phyloP scores from a whole-genome alignment of 35 echinoderm and acorn worm genomes.

The Diadema setosum region DNA sequence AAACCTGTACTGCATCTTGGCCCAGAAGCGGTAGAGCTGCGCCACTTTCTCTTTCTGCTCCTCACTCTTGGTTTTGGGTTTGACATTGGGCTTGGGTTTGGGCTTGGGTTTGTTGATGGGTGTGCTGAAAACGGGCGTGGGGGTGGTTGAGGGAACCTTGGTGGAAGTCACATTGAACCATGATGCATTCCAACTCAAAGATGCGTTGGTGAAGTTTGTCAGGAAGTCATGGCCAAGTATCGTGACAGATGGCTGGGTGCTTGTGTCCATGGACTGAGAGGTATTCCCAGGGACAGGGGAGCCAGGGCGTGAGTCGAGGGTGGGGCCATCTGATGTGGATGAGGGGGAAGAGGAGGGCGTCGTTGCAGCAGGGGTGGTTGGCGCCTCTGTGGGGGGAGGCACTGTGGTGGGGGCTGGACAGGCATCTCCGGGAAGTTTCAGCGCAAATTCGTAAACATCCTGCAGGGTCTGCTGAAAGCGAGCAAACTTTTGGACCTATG shows the following conservation, averaged over 20 bases:
- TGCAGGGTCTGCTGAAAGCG: slow-evolving; percentile 75
- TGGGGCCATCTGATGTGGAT: neutral
- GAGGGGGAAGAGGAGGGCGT: neutral
- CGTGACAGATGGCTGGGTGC: neutral
- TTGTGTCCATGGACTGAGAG: neutral
- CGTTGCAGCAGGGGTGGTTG: neutral
- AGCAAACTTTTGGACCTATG: slow-evolving; percentile 78
- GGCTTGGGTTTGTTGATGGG: neutral
- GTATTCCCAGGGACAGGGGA: neutral
- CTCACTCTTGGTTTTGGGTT: neutral
- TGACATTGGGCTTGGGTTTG: neutral
- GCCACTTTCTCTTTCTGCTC: slow-evolving; percentile 53
- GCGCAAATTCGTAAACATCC: slow-evolving; percentile 69
- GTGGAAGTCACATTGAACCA: neutral
- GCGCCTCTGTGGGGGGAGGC: neutral
- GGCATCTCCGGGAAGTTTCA: slow-evolving; percentile 69
- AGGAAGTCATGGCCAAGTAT: neutral
- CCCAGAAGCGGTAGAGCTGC: slow-evolving; percentile 81
- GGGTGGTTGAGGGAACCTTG: neutral
- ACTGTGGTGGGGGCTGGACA: slow-evolving; percentile 59
- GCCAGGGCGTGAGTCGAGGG: neutral
- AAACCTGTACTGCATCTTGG: slow-evolving; percentile 74
- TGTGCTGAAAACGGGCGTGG: neutral
- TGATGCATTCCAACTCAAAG: neutral
- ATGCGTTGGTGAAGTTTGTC: neutral